Base-by-base conservation (phyloP, 2,797 vertebrate species). In the Meriones psammophilus region DNA sequence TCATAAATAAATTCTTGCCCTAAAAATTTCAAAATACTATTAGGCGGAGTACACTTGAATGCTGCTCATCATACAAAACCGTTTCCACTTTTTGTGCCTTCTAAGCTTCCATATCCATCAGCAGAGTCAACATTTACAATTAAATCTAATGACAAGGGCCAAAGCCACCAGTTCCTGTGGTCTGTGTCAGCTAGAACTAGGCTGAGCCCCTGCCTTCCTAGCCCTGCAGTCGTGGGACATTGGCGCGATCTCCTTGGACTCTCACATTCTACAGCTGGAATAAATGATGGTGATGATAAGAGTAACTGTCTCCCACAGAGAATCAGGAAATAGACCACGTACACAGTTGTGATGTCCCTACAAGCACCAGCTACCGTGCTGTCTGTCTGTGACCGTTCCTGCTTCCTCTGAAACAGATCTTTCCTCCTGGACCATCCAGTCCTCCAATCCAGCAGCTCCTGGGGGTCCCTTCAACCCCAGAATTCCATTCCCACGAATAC, bases 1-100 rank as follows among this genome's bases (percentile, higher is more conserved):
- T 46, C 64, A 50, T 68, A 92, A 60, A 74, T 88, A 8, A 84
- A 36, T 8, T 91, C 28, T 90, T 73, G 18, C 30, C 85, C n/a
- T 50, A 89, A 89, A 95, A 94, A 26, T 39, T 73, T 62, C 26
- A 92, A 88, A 74, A 56, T 15, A 62, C 12, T 24, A 78, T 26
- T 58, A 81, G 28, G 15, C n/a, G 3, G 56, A 77, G 10, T 78
- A 18, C 56, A n/a, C 33, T 91, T 78, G 5, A 88, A 62, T n/a
- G 10, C 24, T 90, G n/a, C 74, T 84, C 39, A 80, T 33, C 42
- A 42, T 58, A 30, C 62, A 80, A 79, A 73, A 20, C 36, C 36
- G 8, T n/a, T 28, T 54, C 30, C 36, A 42, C 30, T 79, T 60
- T 62, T 33, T 9, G 12, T 50, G 17, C 30, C 28, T 71, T 56